Evolutionary conservation across 2,797 vertebrate genomes (phyloP).

Genomic region (Malurus splendens): DNA sequence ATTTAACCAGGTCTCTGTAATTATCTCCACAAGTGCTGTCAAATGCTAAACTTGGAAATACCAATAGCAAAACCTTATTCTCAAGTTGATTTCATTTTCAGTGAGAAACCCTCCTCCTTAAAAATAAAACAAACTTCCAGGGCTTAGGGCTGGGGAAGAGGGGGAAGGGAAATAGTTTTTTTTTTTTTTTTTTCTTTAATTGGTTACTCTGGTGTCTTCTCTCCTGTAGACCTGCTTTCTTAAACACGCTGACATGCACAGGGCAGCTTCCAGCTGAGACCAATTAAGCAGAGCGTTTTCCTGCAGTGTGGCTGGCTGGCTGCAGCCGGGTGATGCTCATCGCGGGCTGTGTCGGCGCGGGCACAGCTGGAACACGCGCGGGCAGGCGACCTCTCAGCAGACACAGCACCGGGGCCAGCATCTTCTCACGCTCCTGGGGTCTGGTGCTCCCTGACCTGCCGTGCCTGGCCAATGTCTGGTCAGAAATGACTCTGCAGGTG

Average conservation of each 20-base stretch:
- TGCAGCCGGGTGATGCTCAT: background rate
- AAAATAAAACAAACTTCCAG: conserved; percentile 1
- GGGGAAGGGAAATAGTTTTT: background rate
- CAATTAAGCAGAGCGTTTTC: conserved; percentile 22
- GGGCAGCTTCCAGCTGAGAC: conserved; percentile 25
- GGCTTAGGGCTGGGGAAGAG: background rate
- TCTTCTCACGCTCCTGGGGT: background rate
- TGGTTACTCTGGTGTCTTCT: background rate
- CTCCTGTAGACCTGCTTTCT: background rate
- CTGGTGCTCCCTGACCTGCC: rapidly evolving
- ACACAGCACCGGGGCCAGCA: background rate
- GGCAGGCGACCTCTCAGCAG: background rate
- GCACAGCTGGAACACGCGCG: background rate
- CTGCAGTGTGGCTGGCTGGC: background rate
- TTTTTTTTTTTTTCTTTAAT: background rate
- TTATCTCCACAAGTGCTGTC: background rate
- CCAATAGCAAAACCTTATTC: background rate
- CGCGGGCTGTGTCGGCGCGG: background rate
- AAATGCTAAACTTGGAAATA: conserved; percentile 7
- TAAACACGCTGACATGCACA: background rate
- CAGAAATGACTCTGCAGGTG: background rate
- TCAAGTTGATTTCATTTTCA: background rate
- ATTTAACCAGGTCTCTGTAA: conserved; percentile 35
- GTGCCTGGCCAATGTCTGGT: background rate
- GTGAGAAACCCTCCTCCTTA: background rate